phyloP scores from a whole-genome alignment of 2,113 vertebrate genomes.

The Gorilla gorilla region DNA sequence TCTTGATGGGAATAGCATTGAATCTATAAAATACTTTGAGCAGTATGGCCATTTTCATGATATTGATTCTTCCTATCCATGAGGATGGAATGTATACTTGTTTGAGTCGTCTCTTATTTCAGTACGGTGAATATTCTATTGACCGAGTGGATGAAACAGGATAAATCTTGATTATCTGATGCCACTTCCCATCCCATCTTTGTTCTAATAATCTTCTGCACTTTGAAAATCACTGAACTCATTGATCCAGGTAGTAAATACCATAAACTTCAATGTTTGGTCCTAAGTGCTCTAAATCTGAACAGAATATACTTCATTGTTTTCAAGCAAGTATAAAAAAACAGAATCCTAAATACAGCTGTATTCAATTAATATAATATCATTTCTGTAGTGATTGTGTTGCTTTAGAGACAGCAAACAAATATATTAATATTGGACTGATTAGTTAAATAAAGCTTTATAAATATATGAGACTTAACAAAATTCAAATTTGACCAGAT shows the following conservation, averaged over 20 bases:
- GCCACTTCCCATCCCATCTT: background rate
- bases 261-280: background rate
- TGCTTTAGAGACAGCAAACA: background rate
- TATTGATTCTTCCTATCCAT: too few species aligned
- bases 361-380: background rate
- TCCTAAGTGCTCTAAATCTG: background rate
- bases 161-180: background rate
- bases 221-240: background rate
- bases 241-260: background rate
- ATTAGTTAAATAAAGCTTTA: constrained; percentile 30
- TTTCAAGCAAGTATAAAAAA: constrained; percentile 10
- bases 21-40: too few species aligned
- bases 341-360: background rate
- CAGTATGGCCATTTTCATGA: too few species aligned
- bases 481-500: background rate
- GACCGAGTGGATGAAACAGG: background rate
- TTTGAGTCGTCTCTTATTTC: too few species aligned
- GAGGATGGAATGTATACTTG: too few species aligned
- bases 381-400: background rate
- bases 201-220: background rate
- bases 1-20: too few species aligned
- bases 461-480: background rate
- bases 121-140: background rate
- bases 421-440: background rate
- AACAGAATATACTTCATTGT: background rate